Base-by-base conservation (phyloP, 2,888 invertebrate genomes). In the Coenonympha arcania region DNA sequence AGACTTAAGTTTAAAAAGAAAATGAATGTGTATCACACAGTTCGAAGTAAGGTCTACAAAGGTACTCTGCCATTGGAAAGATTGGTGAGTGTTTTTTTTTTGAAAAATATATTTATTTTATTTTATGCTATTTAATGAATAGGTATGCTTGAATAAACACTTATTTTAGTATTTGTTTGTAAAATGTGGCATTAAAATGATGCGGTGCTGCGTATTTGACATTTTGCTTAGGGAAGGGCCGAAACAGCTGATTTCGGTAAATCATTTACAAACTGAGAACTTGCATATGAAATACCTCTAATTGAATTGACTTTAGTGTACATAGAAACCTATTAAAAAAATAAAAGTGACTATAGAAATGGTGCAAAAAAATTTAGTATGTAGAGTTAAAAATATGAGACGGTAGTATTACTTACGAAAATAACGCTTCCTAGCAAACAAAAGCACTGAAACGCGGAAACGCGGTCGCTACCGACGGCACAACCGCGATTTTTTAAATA, bases 21-120 rank as follows among this genome's bases (percentile, higher is more conserved):
- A 62, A 81, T 83, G 81, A 81, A 81, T 55, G 75, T 82, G 52
- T 76, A 77, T 47, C 80, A 79, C 46, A 71, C 70, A 1, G 73
- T 80, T 42, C 68, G 79, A 56, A 72, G 62, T 34, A 71, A 69
- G 48, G 63, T 70, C 39, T 58, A 68, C 15, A 69, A 68, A 58
- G 71, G 70, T 28, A 70, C 69, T 61, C 66, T 76, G 33, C 69
- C 66, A 1, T 59, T 73, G 52, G 76, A 71, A 11, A 74, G 65
- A 71, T 58, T 76, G 81, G 82, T 83, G 55, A 80, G 81, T 69
- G 1, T 22, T 34, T 48, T 42, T 53, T 39, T 16, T 34, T 47
- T 9, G 13, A 18, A 28, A 28, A 20, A n/a, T n/a, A n/a, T 16
- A 28, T 39, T 4, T n/a, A 28, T 28, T 40, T 9, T 4, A 39